Evolutionary conservation across 30 jellyfish, hydroid and myxozoan species (phyloP).

Genomic region (Turritopsis rubra): DNA sequence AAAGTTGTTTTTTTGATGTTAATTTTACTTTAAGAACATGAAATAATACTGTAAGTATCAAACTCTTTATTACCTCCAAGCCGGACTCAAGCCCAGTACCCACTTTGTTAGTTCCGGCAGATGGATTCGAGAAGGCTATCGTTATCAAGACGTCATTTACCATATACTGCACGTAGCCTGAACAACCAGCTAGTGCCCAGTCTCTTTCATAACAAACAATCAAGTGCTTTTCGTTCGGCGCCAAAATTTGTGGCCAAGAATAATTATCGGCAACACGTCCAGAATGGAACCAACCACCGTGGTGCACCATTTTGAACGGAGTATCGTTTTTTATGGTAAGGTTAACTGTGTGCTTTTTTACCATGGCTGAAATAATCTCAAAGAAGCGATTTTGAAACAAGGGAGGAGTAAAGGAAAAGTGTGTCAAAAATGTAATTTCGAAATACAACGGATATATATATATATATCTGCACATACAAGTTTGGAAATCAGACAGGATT

Average conservation of each 20-base stretch:
- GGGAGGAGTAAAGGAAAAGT: not conserved
- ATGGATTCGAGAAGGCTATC: constrained; percentile 19
- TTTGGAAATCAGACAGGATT: too few species aligned
- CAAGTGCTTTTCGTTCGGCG: not conserved
- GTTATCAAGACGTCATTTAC: not conserved
- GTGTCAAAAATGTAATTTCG: not conserved
- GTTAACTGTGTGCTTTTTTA: not conserved
- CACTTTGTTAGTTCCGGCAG: constrained; percentile 19
- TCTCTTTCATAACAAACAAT: constrained; percentile 15
- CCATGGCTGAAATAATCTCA: constrained; percentile 2
- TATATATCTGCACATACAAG: too few species aligned
- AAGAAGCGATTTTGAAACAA: too few species aligned
- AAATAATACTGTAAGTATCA: not conserved
- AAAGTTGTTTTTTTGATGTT: not conserved
- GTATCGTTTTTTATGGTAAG: not conserved
- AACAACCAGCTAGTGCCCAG: constrained; percentile 26
- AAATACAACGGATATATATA: too few species aligned
- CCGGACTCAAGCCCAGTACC: constrained; percentile 9
- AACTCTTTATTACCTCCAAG: not conserved
- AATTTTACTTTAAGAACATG: too few species aligned
- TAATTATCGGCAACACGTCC: constrained; percentile 23
- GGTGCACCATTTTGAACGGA: not conserved
- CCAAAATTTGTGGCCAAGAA: constrained; percentile 15
- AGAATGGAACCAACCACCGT: not conserved
- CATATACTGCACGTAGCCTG: constrained; percentile 21